Evolutionary conservation across 2,888 invertebrate species (phyloP).

Genomic region (Andrena flavipes): DNA sequence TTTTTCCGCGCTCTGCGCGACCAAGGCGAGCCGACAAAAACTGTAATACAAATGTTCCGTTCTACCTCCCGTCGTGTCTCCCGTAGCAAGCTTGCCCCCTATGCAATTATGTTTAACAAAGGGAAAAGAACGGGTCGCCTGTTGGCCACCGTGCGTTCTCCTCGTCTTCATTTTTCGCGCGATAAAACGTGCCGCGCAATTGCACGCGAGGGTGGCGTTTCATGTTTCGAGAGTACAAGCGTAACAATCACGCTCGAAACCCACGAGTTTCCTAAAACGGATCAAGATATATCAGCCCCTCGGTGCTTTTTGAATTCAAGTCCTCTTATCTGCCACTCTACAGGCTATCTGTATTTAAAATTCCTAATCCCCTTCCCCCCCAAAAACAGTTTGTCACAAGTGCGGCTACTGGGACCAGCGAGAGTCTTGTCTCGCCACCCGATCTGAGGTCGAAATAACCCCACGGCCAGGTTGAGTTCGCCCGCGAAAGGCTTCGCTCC

Average conservation of each 20-base stretch:
- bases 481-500: background rate
- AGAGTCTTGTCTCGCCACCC: background rate
- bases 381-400: no score
- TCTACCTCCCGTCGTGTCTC: constrained; percentile 45
- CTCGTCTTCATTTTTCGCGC: constrained; percentile 25
- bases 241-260: no score
- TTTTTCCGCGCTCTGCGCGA: background rate
- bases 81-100: constrained; percentile 59
- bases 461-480: background rate
- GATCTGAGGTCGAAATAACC: background rate
- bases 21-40: constrained; percentile 52
- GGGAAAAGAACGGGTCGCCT: constrained; percentile 7
- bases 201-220: constrained; percentile 9
- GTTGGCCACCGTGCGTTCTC: constrained; percentile 1
- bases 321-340: no score
- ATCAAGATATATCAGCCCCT: no score
- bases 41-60: constrained; percentile 61
- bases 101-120: constrained; percentile 67
- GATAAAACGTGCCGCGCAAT: constrained; percentile 22
- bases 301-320: no score
- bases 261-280: no score
- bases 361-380: no score
- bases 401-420: background rate
- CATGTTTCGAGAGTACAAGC: constrained; percentile 15
- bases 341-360: no score